Evolutionary conservation across 2,797 vertebrate species (phyloP).

Genomic region (Halcyon badia): DNA sequence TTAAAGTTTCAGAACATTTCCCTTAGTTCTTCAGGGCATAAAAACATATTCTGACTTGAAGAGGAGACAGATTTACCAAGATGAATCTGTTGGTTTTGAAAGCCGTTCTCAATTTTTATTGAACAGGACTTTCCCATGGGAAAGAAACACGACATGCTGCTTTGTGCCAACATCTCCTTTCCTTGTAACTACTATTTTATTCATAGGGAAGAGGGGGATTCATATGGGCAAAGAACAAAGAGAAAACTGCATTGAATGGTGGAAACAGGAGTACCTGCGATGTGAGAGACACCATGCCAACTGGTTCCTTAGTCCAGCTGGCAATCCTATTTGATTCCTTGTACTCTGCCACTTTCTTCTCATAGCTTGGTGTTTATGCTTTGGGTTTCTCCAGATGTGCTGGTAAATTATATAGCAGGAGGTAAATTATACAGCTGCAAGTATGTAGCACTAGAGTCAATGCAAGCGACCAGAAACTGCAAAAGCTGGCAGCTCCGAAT

Average conservation of each 20-base stretch:
- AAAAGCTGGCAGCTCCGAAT: background rate
- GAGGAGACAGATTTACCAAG: background rate
- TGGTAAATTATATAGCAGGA: background rate
- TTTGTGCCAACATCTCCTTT: background rate
- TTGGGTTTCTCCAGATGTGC: background rate
- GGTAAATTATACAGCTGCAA: background rate
- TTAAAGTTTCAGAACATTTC: background rate
- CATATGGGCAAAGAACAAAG: background rate
- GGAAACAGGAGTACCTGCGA: background rate
- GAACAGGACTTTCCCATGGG: slow-evolving; percentile 47
- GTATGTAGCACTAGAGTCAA: background rate
- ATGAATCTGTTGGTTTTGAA: background rate
- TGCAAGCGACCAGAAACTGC: background rate
- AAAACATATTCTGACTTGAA: background rate
- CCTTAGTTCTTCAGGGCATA: background rate
- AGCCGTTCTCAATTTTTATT: background rate
- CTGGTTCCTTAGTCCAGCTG: background rate
- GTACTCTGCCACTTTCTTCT: background rate
- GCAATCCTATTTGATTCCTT: background rate
- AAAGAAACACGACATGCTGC: background rate
- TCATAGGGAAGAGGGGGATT: background rate
- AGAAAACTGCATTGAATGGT: background rate
- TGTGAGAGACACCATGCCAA: background rate
- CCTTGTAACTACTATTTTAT: background rate
- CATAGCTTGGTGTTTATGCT: background rate